phyloP scores from a whole-genome alignment of 2,113 vertebrate species.

The Oncorhynchus keta region DNA sequence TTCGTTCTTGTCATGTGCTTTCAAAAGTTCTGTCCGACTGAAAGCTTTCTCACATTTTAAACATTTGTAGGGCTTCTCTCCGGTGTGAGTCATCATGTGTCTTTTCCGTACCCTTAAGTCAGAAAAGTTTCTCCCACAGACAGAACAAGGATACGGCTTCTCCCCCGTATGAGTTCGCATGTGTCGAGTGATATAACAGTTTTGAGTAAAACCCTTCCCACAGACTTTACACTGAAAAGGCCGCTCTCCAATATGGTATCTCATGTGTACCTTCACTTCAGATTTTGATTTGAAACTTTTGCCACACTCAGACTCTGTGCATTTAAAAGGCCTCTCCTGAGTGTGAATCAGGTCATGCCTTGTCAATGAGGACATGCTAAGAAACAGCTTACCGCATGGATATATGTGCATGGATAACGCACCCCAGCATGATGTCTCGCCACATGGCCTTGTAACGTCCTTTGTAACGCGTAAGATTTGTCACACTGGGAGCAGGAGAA shows the following conservation, averaged over 20 bases:
- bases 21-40: conserved; percentile 18
- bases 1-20: conserved; percentile 24
- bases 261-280: not conserved
- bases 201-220: conserved; percentile 3
- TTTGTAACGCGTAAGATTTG: conserved; percentile 9
- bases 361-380: conserved; percentile 10
- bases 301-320: not conserved
- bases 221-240: not conserved
- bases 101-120: conserved; percentile 9
- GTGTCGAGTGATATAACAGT: not conserved
- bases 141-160: conserved; percentile 10
- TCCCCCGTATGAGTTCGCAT: conserved; percentile 17
- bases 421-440: conserved; percentile 12
- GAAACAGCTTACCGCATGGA: conserved; percentile 28
- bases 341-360: conserved; percentile 33
- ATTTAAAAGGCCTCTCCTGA: conserved; percentile 8
- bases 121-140: conserved; percentile 20
- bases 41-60: conserved; percentile 11
- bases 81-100: conserved; percentile 26
- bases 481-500: conserved; percentile 16
- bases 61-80: conserved; percentile 36
- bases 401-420: conserved; percentile 21
- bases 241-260: conserved; percentile 7
- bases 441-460: conserved; percentile 29
- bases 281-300: not conserved